phyloP scores from a whole-genome alignment of 2,797 vertebrate genomes.

The Clarias fuscus region DNA sequence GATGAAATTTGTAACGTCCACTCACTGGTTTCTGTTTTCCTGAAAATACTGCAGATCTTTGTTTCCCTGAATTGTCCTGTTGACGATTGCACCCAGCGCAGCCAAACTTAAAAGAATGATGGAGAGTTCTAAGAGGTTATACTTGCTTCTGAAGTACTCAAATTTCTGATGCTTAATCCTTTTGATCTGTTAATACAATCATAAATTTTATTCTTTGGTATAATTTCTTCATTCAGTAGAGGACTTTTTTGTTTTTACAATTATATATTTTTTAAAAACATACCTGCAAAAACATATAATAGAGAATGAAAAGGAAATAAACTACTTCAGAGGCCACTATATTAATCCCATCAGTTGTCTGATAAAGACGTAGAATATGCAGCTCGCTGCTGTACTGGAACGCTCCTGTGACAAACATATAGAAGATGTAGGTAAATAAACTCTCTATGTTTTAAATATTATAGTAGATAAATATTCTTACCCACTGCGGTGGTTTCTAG shows the following conservation, averaged over 20 bases:
- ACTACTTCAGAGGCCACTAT: constrained; percentile 86
- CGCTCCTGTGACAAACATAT: constrained; percentile 72
- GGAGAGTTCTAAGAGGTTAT: constrained; percentile 86
- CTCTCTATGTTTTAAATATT: not conserved
- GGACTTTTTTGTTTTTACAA: not conserved
- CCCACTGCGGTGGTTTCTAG: constrained; percentile 88
- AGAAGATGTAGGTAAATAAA: not conserved
- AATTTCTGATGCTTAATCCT: constrained; percentile 82
- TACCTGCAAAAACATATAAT: constrained; percentile 93
- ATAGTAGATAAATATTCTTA: constrained; percentile 59
- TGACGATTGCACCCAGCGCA: constrained; percentile 85
- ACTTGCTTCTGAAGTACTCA: constrained; percentile 87
- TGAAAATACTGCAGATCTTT: constrained; percentile 84
- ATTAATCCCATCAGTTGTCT: constrained; percentile 84
- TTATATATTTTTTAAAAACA: constrained; percentile 45
- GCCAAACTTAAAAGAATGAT: constrained; percentile 93
- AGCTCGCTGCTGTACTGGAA: constrained; percentile 83
- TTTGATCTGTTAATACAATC: constrained; percentile 77
- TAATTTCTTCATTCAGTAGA: not conserved
- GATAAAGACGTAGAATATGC: constrained; percentile 87
- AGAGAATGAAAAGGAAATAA: constrained; percentile 90
- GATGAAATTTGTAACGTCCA: not conserved
- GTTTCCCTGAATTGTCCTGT: constrained; percentile 82
- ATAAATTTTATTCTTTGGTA: no score
- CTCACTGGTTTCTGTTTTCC: constrained; percentile 83